phyloP scores from a whole-genome alignment of 2,113 vertebrate genomes.

The Pterophyllum scalare region DNA sequence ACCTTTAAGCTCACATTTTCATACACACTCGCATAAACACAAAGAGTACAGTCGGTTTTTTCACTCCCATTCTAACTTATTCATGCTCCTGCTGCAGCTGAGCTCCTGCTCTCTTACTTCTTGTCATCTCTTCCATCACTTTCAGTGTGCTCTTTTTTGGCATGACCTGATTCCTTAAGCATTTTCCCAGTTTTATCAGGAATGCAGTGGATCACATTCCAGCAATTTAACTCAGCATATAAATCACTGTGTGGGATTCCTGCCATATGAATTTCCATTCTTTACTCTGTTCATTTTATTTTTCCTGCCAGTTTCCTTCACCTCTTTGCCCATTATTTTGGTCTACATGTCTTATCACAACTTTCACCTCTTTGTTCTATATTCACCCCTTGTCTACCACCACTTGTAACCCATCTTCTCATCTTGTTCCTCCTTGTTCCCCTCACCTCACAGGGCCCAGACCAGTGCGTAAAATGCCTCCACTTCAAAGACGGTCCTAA shows the following conservation, averaged over 20 bases:
- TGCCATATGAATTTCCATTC: not conserved
- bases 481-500: conserved; percentile 98
- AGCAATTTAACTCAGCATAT: conserved; percentile 43
- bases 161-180: conserved; percentile 53
- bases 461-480: conserved; percentile 93
- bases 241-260: conserved; percentile 28
- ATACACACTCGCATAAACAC: not conserved
- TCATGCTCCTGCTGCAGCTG: conserved; percentile 45
- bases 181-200: conserved; percentile 36
- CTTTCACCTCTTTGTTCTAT: conserved; percentile 22
- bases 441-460: conserved; percentile 85
- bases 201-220: conserved; percentile 39
- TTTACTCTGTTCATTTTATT: conserved; percentile 14
- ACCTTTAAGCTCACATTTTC: not conserved
- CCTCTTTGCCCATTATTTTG: not conserved
- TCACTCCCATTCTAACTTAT: conserved; percentile 36
- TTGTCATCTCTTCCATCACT: conserved; percentile 50
- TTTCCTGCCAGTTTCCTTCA: not conserved
- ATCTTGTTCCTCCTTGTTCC: not conserved
- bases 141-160: conserved; percentile 26
- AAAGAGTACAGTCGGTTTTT: not conserved
- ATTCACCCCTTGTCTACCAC: conserved; percentile 5
- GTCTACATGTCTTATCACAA: not conserved
- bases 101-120: conserved; percentile 37
- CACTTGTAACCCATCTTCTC: conserved; percentile 6